phyloP scores from a whole-genome alignment of 1,140 invertebrate genomes.

The Eulimnadia texana region DNA sequence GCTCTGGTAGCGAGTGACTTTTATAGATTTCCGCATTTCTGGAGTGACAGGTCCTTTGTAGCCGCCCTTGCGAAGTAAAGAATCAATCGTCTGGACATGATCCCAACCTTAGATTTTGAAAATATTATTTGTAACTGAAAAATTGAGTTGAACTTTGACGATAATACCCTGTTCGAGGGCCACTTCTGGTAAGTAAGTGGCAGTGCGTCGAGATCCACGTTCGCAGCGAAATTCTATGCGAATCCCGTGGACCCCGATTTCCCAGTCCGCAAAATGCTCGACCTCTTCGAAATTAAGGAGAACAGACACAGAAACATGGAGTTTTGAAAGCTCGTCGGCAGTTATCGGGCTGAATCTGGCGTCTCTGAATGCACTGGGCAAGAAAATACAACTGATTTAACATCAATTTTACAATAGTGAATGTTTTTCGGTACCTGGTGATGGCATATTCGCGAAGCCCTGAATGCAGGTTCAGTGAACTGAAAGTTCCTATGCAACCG shows the following conservation, averaged over 20 bases:
- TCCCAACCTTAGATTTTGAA: constrained; percentile 62
- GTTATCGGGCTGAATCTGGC: constrained; percentile 91
- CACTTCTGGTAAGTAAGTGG: constrained; percentile 95
- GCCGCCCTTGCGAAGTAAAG: constrained; percentile 88
- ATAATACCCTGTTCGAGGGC: constrained; percentile 84
- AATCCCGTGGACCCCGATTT: constrained; percentile 92
- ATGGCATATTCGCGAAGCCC: constrained; percentile 91
- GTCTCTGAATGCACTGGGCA: constrained; percentile 83
- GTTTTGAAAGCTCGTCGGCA: constrained; percentile 76
- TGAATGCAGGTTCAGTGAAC: constrained; percentile 80
- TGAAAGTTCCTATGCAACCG: constrained; percentile 92
- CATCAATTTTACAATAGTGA: too few species aligned
- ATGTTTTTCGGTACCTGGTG: constrained; percentile 49
- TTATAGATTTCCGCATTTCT: constrained; percentile 71
- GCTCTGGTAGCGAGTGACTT: constrained; percentile 86
- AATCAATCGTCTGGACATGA: constrained; percentile 94
- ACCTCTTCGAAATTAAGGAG: constrained; percentile 91
- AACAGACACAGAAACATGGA: constrained; percentile 92
- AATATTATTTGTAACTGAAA: constrained; percentile 10
- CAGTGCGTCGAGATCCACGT: constrained; percentile 83
- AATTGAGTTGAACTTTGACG: neutral
- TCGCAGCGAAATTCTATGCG: constrained; percentile 95
- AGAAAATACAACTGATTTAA: constrained; percentile 1
- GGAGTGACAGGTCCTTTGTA: constrained; percentile 81
- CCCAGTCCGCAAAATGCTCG: constrained; percentile 89